Evolutionary conservation across 92 coral and sea anemone genomes (phyloP), one percentile per base, ranked within the genome.

Genomic region (Parazoanthus swiftii): DNA sequence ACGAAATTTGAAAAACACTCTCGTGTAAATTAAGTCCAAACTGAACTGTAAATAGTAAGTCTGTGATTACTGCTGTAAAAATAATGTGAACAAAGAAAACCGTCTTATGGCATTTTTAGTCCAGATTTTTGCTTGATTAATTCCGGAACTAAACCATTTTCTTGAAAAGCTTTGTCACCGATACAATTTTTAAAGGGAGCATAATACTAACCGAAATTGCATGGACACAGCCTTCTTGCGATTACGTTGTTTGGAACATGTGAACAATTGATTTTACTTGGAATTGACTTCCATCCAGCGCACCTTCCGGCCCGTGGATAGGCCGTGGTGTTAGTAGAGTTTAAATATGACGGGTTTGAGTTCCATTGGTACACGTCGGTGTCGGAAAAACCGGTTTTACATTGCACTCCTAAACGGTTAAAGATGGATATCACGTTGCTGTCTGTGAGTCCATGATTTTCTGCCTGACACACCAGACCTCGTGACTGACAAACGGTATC

Each of bases 361-460:
- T 46, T 16, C 81, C 81, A 77, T 23, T 43, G 65, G n/a, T 77
- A 77, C 15, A 14, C 3, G 65, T 77, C 81, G 35, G 81, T 13
- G 81, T 77, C 81, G 36, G 21, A 3, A 38, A 77, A 77, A 18
- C 81, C 81, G 10, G 63, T 77, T 77, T 44, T 77, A 43, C 81
- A 77, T n/a, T 29, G 14, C 15, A 77, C 59, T 25, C 81, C 81
- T 0, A 77, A 46, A 20, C 13, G 35, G 16, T 77, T 48, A 33
- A 77, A 77, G 81, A 77, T 46, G n/a, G 81, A 77, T 25, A 77
- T 38, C 81, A 77, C 81, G 63, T 77, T 77, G 29, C 38, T 44
- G 63, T 77, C 81, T 5, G 59, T 23, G 37, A 77, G 56, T 44
- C 81, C 81, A 48, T 77, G 81, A 8, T 77, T 77, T 43, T 14